These are phyloP conservation scores for Poecilia wingei DNA, from an alignment of 2,797 vertebrate genomes.

Conservation along the genomic window DNA sequence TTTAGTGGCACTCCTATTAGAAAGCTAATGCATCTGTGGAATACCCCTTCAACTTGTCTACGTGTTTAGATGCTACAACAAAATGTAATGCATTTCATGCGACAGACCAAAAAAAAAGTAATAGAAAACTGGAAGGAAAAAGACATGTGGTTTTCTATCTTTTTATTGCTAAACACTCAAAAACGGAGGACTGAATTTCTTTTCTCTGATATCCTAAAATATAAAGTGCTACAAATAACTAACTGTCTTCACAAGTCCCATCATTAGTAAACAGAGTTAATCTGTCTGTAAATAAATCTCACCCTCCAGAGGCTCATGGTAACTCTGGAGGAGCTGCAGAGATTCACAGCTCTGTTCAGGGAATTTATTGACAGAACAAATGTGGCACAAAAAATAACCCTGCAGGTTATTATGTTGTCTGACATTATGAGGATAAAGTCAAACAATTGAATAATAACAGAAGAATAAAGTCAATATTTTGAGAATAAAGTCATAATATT, in stretches of 20 bases:
- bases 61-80: not conserved
- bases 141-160: not conserved
- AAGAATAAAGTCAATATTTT: no score
- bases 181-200: not conserved
- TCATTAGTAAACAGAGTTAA: no score
- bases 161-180: not conserved
- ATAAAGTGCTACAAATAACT: not conserved
- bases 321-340: not conserved
- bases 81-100: not conserved
- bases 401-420: not conserved
- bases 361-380: not conserved
- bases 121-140: not conserved
- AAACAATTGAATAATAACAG: no score
- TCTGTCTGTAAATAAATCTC: not conserved
- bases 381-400: not conserved
- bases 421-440: no score
- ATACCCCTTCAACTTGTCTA: not conserved
- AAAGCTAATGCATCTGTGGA: not conserved
- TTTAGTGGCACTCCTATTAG: not conserved
- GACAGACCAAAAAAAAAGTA: not conserved
- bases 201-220: not conserved
- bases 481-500: not conserved
- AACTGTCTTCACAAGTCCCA: not conserved
- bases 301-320: not conserved
- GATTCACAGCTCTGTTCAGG: not conserved